Evolutionary conservation across 2,113 vertebrate species (phyloP).

Genomic region (Carassius carassius): DNA sequence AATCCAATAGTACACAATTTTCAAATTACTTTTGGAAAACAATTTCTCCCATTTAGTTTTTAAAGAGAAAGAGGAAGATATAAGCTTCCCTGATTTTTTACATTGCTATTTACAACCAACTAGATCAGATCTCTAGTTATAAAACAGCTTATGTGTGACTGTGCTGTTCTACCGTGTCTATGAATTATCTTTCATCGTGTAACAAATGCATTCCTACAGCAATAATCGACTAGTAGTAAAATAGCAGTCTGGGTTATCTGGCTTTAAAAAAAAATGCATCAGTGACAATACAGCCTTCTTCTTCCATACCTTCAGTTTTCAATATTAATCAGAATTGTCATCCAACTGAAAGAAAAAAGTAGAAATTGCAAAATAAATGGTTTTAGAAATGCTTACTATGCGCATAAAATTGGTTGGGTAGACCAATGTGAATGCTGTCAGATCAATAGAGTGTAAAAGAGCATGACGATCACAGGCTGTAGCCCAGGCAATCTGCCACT

Average conservation of each 20-base stretch:
- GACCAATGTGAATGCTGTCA: background rate
- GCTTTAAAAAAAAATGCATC: background rate
- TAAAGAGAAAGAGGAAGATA: background rate
- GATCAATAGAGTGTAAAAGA: slow-evolving; percentile 37
- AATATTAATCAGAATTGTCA: slow-evolving; percentile 2
- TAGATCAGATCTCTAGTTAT: background rate
- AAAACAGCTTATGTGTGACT: background rate
- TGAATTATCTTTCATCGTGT: background rate
- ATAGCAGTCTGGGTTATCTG: background rate
- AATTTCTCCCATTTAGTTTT: too few relatives aligned
- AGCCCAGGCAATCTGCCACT: background rate
- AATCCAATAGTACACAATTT: too few relatives aligned
- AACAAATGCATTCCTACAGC: background rate
- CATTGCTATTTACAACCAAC: background rate
- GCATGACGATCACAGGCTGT: slow-evolving; percentile 4
- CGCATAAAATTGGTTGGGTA: background rate
- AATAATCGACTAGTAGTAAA: background rate
- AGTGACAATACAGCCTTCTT: background rate
- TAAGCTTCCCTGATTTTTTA: background rate
- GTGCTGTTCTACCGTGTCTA: too few relatives aligned
- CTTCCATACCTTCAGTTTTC: background rate
- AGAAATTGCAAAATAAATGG: too few relatives aligned
- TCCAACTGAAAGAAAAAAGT: background rate
- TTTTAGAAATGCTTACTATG: background rate
- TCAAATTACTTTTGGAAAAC: too few relatives aligned